Conservation (phyloP, 2,113 vertebrate species). For the Nothobranchius furzeri region DNA sequence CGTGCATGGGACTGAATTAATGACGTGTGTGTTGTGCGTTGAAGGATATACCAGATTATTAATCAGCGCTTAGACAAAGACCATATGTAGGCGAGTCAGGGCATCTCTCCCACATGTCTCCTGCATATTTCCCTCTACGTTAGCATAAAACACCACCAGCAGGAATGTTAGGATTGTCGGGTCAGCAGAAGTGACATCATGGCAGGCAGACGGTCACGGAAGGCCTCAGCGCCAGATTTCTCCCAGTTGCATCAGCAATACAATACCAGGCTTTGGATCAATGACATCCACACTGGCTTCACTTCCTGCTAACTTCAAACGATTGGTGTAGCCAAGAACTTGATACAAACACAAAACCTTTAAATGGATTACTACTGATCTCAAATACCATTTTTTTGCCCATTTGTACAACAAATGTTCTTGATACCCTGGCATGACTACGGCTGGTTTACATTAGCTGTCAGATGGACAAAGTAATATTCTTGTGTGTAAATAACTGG, state of each 20-base stretch:
- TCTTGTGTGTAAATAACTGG: conserved; percentile 13
- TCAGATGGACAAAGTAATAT: conserved; percentile 13
- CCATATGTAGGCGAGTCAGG: conserved; percentile 59
- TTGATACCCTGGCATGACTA: background rate
- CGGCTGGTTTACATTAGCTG: background rate
- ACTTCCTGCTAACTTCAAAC: conserved; percentile 25
- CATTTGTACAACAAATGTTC: conserved; percentile 1
- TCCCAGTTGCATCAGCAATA: conserved; percentile 64
- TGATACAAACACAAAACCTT: background rate
- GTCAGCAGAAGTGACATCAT: conserved; percentile 76
- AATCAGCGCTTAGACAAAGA: conserved; percentile 69
- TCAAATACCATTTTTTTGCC: background rate
- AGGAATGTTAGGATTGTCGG: conserved; percentile 70
- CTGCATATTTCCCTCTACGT: conserved; percentile 30
- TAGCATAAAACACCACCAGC: conserved; percentile 58
- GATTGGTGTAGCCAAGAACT: background rate
- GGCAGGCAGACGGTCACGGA: conserved; percentile 48
- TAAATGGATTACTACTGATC: background rate
- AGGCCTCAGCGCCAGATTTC: conserved; percentile 54
- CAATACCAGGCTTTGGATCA: conserved; percentile 35
- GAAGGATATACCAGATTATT: conserved; percentile 57
- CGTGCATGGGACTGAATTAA: conserved; percentile 68
- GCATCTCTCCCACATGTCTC: conserved; percentile 47
- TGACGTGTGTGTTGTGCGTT: conserved; percentile 33
- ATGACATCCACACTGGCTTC: conserved; percentile 25